These are phyloP conservation scores for Trachelipus rathkii DNA, from an alignment of 1,140 invertebrate genomes.

Conservation along the genomic window DNA sequence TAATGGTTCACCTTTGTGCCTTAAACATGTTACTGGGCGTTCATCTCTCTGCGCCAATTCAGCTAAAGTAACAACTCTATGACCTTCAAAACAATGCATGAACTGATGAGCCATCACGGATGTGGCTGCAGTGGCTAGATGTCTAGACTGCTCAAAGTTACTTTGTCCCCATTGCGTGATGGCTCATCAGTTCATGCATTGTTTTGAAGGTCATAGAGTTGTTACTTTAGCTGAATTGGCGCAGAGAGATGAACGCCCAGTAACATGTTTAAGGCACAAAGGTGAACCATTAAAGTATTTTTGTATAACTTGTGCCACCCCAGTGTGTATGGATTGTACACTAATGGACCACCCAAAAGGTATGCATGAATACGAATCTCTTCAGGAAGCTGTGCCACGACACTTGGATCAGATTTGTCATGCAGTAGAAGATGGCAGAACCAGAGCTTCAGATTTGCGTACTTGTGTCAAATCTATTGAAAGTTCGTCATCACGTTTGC, in stretches of 20 bases:
- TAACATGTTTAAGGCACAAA: constrained; percentile 38
- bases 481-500: constrained; percentile 72
- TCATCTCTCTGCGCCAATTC: constrained; percentile 76
- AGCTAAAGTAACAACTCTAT: constrained; percentile 75
- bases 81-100: constrained; percentile 97
- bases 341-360: constrained; percentile 77
- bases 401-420: constrained; percentile 77
- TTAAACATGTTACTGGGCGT: constrained; percentile 36
- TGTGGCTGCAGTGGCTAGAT: constrained; percentile 58
- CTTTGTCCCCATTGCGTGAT: constrained; percentile 93
- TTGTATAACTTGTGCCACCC: constrained; percentile 80
- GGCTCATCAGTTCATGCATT: constrained; percentile 97
- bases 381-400: constrained; percentile 72
- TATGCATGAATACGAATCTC: constrained; percentile 77
- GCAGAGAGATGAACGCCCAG: constrained; percentile 66
- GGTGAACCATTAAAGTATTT: constrained; percentile 68
- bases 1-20: constrained; percentile 49
- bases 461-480: constrained; percentile 80
- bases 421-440: constrained; percentile 73
- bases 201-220: constrained; percentile 92
- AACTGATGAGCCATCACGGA: constrained; percentile 92
- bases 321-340: constrained; percentile 92
- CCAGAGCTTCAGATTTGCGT: constrained; percentile 77
- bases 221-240: constrained; percentile 68
- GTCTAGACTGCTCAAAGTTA: constrained; percentile 90